phyloP scores from a whole-genome alignment of 1,140 invertebrate species.

The Lordiphosa collinella region DNA sequence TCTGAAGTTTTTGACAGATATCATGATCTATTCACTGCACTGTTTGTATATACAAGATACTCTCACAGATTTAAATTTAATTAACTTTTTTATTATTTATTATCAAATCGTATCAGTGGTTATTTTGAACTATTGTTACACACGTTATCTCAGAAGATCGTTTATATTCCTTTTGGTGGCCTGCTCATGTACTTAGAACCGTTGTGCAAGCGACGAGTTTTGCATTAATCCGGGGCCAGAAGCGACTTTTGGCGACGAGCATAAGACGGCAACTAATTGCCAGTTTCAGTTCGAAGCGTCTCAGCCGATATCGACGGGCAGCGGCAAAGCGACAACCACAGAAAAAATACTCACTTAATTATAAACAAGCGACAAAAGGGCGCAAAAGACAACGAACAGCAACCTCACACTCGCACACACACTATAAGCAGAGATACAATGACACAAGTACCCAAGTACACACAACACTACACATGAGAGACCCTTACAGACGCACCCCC shows the following conservation, averaged over 20 bases:
- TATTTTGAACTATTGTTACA: no score
- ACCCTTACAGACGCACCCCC: constrained; percentile 29
- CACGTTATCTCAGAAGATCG: constrained; percentile 13
- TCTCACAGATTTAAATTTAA: not conserved
- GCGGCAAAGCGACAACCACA: constrained; percentile 72
- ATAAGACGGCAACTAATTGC: constrained; percentile 78
- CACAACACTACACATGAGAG: constrained; percentile 42
- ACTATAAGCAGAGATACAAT: constrained; percentile 34
- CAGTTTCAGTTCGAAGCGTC: constrained; percentile 60
- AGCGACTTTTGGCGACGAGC: constrained; percentile 77
- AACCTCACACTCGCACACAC: constrained; percentile 43
- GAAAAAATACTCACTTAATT: constrained; percentile 71
- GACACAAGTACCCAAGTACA: constrained; percentile 53
- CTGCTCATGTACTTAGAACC: not conserved
- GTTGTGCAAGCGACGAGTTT: constrained; percentile 46
- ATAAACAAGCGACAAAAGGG: constrained; percentile 77
- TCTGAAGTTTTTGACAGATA: constrained; percentile 17
- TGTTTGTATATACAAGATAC: not conserved
- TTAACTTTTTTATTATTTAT: not conserved
- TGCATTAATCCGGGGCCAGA: constrained; percentile 34
- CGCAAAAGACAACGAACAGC: constrained; percentile 66
- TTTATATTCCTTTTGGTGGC: not conserved
- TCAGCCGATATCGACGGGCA: constrained; percentile 59
- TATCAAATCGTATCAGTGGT: not conserved
- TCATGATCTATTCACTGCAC: constrained; percentile 33